Conservation (phyloP, 2,888 invertebrate species). For the Iselma pallidipennis region DNA sequence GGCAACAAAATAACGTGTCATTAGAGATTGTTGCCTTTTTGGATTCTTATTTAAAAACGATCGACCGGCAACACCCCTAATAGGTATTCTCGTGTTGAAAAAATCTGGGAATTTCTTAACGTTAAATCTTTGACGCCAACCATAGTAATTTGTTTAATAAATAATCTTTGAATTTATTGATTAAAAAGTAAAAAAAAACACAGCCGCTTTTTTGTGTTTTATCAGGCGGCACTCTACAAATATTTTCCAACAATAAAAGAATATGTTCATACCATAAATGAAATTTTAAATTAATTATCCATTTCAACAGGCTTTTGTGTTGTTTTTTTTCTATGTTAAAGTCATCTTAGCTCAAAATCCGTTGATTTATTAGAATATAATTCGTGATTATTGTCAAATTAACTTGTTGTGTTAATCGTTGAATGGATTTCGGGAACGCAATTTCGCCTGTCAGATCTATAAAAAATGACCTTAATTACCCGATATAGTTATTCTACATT, state of each 20-base stretch:
- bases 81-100: neutral
- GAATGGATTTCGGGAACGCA: neutral
- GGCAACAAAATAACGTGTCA: slow-evolving; percentile 1
- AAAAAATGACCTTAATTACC: neutral
- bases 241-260: too few relatives aligned
- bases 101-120: neutral
- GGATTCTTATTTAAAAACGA: neutral
- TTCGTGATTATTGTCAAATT: too few relatives aligned
- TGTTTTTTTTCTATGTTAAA: too few relatives aligned
- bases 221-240: too few relatives aligned
- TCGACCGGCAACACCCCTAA: neutral
- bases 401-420: too few relatives aligned
- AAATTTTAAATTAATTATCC: too few relatives aligned
- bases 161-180: neutral
- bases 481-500: neutral
- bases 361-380: too few relatives aligned
- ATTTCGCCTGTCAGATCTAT: neutral
- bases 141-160: neutral
- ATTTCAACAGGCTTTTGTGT: too few relatives aligned
- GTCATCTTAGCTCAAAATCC: too few relatives aligned
- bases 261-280: too few relatives aligned
- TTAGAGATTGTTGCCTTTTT: neutral
- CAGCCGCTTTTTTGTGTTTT: neutral
- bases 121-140: neutral
- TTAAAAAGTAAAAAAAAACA: neutral